Conservation (phyloP, 2,888 invertebrate genomes). For the Pollenia angustigena region DNA sequence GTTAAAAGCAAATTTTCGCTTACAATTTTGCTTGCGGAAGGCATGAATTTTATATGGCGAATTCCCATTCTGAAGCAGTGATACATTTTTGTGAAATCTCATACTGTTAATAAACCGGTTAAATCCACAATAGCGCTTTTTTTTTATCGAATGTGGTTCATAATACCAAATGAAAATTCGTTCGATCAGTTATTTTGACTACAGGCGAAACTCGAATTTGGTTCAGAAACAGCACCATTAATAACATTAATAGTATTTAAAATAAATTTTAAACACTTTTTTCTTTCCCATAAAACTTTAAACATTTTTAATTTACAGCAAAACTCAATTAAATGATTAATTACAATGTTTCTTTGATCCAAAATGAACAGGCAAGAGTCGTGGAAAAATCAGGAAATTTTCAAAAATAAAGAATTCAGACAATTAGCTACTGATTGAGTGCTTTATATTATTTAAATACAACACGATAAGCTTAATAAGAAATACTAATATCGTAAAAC, state of each 20-base stretch:
- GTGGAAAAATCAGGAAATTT: background rate
- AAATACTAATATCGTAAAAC: background rate
- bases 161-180: too few relatives aligned
- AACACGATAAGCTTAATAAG: constrained; percentile 38
- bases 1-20: too few relatives aligned
- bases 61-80: too few relatives aligned
- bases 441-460: constrained; percentile 5
- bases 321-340: constrained; percentile 19
- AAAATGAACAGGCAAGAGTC: background rate
- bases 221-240: too few relatives aligned
- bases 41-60: too few relatives aligned
- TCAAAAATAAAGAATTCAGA: background rate
- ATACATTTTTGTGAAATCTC: too few relatives aligned
- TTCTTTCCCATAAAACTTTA: background rate
- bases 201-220: too few relatives aligned
- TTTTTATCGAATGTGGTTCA: too few relatives aligned
- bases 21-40: too few relatives aligned
- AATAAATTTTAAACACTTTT: background rate
- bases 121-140: too few relatives aligned
- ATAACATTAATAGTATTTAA: background rate
- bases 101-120: too few relatives aligned
- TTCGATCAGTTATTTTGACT: too few relatives aligned
- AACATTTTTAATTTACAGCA: background rate
- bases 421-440: constrained; percentile 21
- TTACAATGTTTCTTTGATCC: constrained; percentile 21